phyloP scores from a whole-genome alignment of 2,113 vertebrate genomes.

The Leptocoma aspasia region DNA sequence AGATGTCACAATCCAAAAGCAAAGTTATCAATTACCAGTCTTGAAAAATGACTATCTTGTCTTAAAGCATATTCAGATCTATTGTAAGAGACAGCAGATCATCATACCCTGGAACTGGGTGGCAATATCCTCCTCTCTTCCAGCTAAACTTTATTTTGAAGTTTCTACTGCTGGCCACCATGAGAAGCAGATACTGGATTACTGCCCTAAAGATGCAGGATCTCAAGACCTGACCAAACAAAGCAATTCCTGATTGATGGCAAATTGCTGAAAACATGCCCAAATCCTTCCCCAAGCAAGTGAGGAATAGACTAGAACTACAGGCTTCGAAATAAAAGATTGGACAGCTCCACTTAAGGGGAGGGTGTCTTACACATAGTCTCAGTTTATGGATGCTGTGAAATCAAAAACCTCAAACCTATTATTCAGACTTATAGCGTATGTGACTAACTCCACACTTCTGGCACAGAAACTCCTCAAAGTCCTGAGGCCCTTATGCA shows the following conservation, averaged over 20 bases:
- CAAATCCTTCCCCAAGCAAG: not conserved
- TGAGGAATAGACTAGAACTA: not conserved
- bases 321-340: not conserved
- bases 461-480: not conserved
- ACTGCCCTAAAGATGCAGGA: not conserved
- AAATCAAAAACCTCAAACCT: not conserved
- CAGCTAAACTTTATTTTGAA: not conserved
- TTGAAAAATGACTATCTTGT: not conserved
- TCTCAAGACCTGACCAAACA: not conserved
- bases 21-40: not conserved
- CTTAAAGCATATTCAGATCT: not conserved
- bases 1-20: not conserved
- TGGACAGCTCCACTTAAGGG: not conserved
- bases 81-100: not conserved
- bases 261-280: not conserved
- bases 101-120: not conserved
- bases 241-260: not conserved
- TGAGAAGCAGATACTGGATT: not conserved
- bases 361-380: not conserved
- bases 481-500: not conserved
- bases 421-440: not conserved
- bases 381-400: not conserved
- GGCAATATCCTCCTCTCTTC: not conserved
- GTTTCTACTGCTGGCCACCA: not conserved
- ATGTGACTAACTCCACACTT: not conserved